These are phyloP conservation scores for Talpa occidentalis DNA, from an alignment of 2,113 vertebrate species.

Conservation along the genomic window DNA sequence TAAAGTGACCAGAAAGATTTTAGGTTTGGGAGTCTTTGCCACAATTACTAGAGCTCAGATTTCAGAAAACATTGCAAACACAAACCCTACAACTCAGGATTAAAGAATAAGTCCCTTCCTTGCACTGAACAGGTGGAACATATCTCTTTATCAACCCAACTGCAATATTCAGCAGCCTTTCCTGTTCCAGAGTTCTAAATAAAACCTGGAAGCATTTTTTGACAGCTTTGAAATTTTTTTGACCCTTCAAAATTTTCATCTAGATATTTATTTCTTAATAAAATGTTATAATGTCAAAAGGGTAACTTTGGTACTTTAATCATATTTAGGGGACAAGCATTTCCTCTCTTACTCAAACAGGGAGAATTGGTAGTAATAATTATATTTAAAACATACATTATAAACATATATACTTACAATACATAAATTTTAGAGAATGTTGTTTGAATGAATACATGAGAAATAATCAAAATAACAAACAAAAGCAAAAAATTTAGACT, in stretches of 20 bases:
- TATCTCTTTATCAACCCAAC: background rate
- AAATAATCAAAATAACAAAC: background rate
- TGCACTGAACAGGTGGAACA: background rate
- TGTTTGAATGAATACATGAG: background rate
- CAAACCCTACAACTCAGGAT: background rate
- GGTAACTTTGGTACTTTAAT: background rate
- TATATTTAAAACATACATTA: background rate
- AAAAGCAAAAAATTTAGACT: background rate
- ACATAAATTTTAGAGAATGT: background rate
- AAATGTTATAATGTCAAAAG: background rate
- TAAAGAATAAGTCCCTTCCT: background rate
- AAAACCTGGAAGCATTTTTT: background rate
- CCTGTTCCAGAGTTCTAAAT: background rate
- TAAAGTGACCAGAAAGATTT: background rate
- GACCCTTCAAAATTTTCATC: background rate
- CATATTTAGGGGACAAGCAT: background rate
- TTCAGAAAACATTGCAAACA: background rate
- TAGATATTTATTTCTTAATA: slow-evolving; percentile 30
- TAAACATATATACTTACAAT: background rate
- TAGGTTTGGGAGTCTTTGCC: slow-evolving; percentile 17
- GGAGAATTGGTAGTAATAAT: background rate
- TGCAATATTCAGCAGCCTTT: background rate
- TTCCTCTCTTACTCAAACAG: background rate
- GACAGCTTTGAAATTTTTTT: background rate
- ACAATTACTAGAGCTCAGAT: background rate